Conservation (phyloP, 2,113 vertebrate genomes). For the Diphyllodes magnificus region DNA sequence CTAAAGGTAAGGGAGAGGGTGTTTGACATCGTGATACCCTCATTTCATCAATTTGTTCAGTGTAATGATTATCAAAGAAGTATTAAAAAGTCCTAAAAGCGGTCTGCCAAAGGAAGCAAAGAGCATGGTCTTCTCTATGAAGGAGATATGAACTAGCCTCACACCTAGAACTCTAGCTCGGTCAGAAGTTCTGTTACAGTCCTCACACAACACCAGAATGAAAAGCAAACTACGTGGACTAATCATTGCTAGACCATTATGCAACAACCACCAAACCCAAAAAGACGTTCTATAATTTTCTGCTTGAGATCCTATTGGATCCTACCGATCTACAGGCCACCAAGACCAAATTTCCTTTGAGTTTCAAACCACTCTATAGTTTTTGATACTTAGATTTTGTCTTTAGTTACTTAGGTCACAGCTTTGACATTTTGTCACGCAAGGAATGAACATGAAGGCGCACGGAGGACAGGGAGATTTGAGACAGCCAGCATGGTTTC, state of each 20-base stretch:
- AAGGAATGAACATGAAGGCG: background rate
- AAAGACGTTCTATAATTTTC: background rate
- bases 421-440: background rate
- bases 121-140: background rate
- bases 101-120: background rate
- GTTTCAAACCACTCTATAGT: background rate
- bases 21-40: background rate
- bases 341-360: background rate
- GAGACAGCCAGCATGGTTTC: background rate
- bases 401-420: background rate
- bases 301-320: background rate
- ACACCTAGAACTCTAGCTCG: accelerated
- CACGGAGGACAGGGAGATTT: background rate
- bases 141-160: background rate
- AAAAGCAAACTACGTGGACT: background rate
- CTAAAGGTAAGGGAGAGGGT: background rate
- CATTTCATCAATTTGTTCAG: background rate
- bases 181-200: background rate
- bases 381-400: background rate
- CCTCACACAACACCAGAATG: background rate
- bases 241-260: background rate
- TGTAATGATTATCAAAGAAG: background rate
- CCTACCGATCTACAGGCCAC: background rate
- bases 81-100: background rate
- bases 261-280: background rate